Evolutionary conservation across 2,797 vertebrate species (phyloP).

Genomic region (Threskiornis aethiopicus): DNA sequence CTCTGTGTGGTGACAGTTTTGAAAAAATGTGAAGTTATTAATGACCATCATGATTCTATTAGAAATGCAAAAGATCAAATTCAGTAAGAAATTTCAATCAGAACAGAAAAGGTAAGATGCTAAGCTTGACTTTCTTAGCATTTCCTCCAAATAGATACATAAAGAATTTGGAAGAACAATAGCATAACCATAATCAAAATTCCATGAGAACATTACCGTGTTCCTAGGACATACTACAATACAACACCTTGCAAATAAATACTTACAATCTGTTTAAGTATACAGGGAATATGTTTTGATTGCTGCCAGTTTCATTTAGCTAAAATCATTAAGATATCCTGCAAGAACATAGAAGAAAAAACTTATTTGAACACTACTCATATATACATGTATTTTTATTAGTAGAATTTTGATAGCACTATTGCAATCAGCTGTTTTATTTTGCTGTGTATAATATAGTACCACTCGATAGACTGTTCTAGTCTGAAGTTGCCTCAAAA

Average conservation of each 20-base stretch:
- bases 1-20: conserved; percentile 14
- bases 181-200: conserved; percentile 21
- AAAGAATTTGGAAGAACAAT: neutral
- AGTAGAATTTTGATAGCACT: neutral
- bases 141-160: neutral
- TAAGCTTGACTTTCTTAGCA: neutral
- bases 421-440: neutral
- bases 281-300: neutral
- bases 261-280: neutral
- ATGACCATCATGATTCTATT: conserved; percentile 19
- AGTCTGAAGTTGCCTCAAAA: neutral
- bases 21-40: conserved; percentile 56
- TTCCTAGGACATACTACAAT: neutral
- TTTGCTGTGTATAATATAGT: neutral
- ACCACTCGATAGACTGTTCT: neutral
- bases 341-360: neutral
- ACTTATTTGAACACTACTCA: neutral
- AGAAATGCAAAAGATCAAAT: conserved; percentile 55
- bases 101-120: neutral
- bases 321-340: neutral
- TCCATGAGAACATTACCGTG: neutral
- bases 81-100: conserved; percentile 36
- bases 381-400: neutral
- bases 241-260: neutral
- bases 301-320: neutral